Conservation (phyloP, 1,140 invertebrate genomes). For the Ditylenchus dipsaci region DNA sequence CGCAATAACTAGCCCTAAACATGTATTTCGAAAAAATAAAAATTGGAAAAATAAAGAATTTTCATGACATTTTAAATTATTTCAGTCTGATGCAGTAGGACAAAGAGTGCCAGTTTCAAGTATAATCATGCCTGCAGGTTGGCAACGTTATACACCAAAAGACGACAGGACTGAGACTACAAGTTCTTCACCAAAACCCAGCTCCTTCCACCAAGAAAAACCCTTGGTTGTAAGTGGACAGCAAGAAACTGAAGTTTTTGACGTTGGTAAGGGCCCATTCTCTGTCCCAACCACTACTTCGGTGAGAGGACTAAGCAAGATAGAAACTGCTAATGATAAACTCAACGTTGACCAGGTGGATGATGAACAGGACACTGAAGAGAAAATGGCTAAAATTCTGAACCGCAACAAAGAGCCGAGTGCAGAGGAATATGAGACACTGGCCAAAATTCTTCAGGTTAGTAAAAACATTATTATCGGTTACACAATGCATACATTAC, state of each 20-base stretch:
- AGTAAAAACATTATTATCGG: not conserved
- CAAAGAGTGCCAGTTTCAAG: not conserved
- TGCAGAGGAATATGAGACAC: slow-evolving; percentile 2
- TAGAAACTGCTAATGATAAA: not conserved
- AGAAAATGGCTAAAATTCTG: too few species aligned
- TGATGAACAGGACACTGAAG: not conserved
- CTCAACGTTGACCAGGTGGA: not conserved
- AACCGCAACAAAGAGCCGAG: not conserved
- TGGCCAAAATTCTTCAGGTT: slow-evolving; percentile 5
- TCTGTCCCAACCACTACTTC: not conserved
- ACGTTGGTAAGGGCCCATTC: not conserved
- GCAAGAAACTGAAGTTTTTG: not conserved
- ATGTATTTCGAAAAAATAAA: not conserved
- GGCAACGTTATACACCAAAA: not conserved
- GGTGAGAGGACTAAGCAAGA: not conserved
- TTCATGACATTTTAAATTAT: not conserved
- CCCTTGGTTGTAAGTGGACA: not conserved
- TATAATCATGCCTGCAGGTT: not conserved
- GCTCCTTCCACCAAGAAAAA: not conserved
- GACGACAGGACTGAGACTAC: not conserved
- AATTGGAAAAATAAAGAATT: not conserved
- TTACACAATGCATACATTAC: not conserved
- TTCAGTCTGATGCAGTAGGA: not conserved
- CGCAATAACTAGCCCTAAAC: too few species aligned
- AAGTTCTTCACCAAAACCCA: not conserved